Evolutionary conservation across 2,113 vertebrate species (phyloP), one percentile per base, ranked within the genome.

Genomic region (Phocoena phocoena): DNA sequence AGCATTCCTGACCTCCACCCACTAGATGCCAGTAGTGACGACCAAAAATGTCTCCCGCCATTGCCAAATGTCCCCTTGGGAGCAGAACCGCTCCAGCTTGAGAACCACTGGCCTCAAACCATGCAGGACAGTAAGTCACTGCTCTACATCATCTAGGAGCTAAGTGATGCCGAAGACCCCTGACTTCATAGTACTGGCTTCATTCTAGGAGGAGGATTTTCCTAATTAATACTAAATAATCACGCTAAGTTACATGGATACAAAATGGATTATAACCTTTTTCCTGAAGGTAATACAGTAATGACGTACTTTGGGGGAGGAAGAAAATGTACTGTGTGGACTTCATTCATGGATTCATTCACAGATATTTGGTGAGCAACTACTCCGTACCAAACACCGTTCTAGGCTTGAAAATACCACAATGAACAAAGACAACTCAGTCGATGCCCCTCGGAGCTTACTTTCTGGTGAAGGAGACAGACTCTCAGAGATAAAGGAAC

Each of bases 131-230:
- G 1, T 2, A 6, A 26, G 33, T 50, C 10, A 12, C 33, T 60
- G 1, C 36, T 14, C 25, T 33, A 1, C 33, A 2, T 14, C 3
- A 41, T 7, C 0, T 18, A 25, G 5, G 20, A 36, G 20, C 17
- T 6, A 20, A 74, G 9, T 31, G 58, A 18, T 8, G 18, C 33
- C 3, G 26, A 60, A 33, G 36, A 33, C 26, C 14, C 62, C 33
- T 4, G 26, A 55, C 71, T 8, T 8, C 41, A 33, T 0, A 23
- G 4, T 12, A 26, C 63, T 36, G 73, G 53, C 20, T 11, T 83
- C 53, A 20, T 9, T 21, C 20, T 2, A 31, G 8, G 9, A 31
- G 1, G 33, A 9, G 17, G 14, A 17, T 9, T 60, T 80, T 47
- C 65, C 36, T 14, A 58, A 7, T 6, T 28, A 70, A 4, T 44